Conservation (phyloP, 2,113 vertebrate genomes). For the Hydrolagus affinis region DNA sequence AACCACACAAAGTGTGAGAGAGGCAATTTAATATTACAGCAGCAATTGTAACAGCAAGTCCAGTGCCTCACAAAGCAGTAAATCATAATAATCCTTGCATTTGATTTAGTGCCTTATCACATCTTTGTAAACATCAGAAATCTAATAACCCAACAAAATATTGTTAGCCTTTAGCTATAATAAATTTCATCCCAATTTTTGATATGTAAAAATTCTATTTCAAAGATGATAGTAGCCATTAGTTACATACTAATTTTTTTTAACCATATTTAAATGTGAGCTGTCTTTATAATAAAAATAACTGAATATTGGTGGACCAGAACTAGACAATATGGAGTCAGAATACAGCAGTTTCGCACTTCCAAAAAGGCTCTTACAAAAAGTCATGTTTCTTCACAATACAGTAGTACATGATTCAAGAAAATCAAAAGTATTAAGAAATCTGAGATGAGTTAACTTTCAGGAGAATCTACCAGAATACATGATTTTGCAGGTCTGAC, state of each 20-base stretch:
- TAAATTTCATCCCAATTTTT: background rate
- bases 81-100: background rate
- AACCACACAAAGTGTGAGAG: too few species aligned
- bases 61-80: background rate
- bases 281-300: background rate
- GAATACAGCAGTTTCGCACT: background rate
- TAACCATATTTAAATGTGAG: background rate
- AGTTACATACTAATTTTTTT: background rate
- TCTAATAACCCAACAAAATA: too few species aligned
- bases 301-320: background rate
- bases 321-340: background rate
- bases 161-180: background rate
- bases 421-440: background rate
- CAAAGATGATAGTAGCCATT: background rate
- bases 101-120: too few species aligned
- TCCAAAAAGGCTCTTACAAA: background rate
- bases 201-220: too few species aligned
- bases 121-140: too few species aligned
- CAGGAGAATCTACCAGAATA: background rate
- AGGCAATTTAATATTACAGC: background rate
- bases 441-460: background rate
- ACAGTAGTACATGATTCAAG: background rate
- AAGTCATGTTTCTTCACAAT: background rate
- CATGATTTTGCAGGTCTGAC: background rate
- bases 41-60: background rate